phyloP scores from a whole-genome alignment of 2,888 invertebrate genomes.

The Zygogramma bicolorata region DNA sequence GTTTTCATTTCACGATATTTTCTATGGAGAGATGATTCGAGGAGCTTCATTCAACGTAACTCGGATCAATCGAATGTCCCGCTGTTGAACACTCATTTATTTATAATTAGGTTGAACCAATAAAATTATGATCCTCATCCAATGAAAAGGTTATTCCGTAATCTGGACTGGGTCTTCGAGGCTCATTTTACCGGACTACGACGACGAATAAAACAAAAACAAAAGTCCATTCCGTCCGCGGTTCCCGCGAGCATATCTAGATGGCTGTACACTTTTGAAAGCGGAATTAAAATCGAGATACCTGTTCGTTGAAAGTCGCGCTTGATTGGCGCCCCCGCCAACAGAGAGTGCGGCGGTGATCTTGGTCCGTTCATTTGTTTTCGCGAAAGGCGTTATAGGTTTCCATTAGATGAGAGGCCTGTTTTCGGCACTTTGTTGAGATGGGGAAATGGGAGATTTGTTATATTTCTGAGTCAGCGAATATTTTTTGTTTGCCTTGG shows the following conservation, averaged over 20 bases:
- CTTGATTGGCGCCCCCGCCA: slow-evolving; percentile 57
- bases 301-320: slow-evolving; percentile 57
- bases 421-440: background rate
- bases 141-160: too few species aligned
- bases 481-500: background rate
- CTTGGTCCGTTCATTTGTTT: slow-evolving; percentile 22
- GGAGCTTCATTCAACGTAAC: too few species aligned
- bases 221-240: slow-evolving; percentile 32
- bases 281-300: slow-evolving; percentile 56
- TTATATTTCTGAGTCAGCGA: background rate
- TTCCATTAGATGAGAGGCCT: background rate
- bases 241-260: slow-evolving; percentile 49
- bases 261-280: slow-evolving; percentile 60
- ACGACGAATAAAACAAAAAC: slow-evolving; percentile 32
- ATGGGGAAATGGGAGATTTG: background rate
- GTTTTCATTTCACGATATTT: too few species aligned
- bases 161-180: too few species aligned
- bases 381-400: background rate
- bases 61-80: too few species aligned
- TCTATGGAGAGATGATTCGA: too few species aligned
- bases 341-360: slow-evolving; percentile 57
- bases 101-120: too few species aligned
- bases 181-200: slow-evolving; percentile 25
- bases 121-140: too few species aligned
- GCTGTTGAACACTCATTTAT: too few species aligned